Evolutionary conservation across 2,888 invertebrate species (phyloP).

Genomic region (Arctia plantaginis): DNA sequence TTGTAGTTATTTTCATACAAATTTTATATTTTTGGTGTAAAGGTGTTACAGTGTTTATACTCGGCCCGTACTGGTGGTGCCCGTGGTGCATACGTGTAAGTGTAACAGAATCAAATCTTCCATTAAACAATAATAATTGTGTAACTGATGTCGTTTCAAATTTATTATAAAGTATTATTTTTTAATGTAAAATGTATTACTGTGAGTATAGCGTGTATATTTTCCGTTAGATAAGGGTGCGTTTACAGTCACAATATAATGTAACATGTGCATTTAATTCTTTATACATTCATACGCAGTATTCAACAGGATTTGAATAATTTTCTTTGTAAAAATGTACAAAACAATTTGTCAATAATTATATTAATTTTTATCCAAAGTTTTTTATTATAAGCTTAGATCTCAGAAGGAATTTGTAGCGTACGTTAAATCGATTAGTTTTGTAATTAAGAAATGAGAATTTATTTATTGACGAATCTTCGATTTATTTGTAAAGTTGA

Average conservation of each 20-base stretch:
- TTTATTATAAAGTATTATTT: conserved; percentile 76
- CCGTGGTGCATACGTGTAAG: conserved; percentile 38
- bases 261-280: conserved; percentile 67
- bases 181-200: conserved; percentile 72
- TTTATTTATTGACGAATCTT: conserved; percentile 81
- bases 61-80: conserved; percentile 52
- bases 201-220: conserved; percentile 57
- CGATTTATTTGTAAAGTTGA: conserved; percentile 76
- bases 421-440: conserved; percentile 74
- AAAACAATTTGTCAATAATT: conserved; percentile 78
- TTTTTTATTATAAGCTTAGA: conserved; percentile 84
- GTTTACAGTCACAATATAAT: conserved; percentile 69
- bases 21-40: conserved; percentile 75
- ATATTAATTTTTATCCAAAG: conserved; percentile 84
- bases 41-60: conserved; percentile 67
- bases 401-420: conserved; percentile 82
- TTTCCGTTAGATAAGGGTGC: conserved; percentile 66
- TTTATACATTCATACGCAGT: conserved; percentile 67
- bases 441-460: conserved; percentile 78
- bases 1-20: conserved; percentile 79
- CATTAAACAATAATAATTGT: conserved; percentile 74
- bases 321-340: conserved; percentile 84
- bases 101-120: conserved; percentile 69
- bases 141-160: conserved; percentile 64
- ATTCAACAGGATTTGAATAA: conserved; percentile 65